Percentiles rank a stretch among this genome's conserved stretches.
phyloP scores from a whole-genome alignment of 92 coral and sea anemone genomes.

The Hydrozoanthus gracilis region DNA sequence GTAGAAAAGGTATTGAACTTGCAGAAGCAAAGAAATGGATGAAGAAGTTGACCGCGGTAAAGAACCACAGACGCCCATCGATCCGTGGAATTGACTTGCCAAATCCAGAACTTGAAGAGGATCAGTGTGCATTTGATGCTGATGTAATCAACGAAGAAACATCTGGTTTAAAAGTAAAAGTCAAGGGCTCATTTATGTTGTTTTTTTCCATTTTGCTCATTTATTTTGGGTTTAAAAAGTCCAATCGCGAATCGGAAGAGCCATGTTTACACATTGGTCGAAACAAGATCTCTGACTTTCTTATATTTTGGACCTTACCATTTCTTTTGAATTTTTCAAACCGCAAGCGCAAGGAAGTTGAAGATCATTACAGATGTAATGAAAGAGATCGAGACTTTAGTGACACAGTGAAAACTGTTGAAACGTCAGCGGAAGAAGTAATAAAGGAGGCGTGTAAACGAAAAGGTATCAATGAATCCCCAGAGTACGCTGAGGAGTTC shows the following conservation, averaged over 20 bases:
- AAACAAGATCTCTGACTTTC: constrained; percentile 51
- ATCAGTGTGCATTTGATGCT: background rate
- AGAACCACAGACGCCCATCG: background rate
- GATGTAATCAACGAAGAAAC: background rate
- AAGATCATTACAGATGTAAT: background rate
- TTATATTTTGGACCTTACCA: constrained; percentile 44
- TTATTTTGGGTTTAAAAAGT: constrained; percentile 6
- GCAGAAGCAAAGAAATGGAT: constrained; percentile 47
- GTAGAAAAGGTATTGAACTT: constrained; percentile 16
- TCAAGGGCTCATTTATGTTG: constrained; percentile 18
- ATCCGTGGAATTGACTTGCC: background rate
- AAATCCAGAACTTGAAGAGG: background rate
- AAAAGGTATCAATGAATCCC: background rate
- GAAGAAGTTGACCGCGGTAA: constrained; percentile 13
- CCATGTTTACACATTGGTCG: constrained; percentile 20
- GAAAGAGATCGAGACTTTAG: background rate
- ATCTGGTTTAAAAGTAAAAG: constrained; percentile 33
- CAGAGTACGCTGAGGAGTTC: background rate
- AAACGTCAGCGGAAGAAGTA: background rate
- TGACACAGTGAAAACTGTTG: background rate
- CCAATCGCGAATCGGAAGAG: background rate
- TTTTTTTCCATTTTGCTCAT: constrained; percentile 48
- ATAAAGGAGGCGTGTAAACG: constrained; percentile 11
- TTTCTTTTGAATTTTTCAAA: constrained; percentile 37
- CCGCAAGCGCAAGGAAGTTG: constrained; percentile 23